phyloP scores from a whole-genome alignment of 2,113 vertebrate genomes.

The Barnardius zonarius region DNA sequence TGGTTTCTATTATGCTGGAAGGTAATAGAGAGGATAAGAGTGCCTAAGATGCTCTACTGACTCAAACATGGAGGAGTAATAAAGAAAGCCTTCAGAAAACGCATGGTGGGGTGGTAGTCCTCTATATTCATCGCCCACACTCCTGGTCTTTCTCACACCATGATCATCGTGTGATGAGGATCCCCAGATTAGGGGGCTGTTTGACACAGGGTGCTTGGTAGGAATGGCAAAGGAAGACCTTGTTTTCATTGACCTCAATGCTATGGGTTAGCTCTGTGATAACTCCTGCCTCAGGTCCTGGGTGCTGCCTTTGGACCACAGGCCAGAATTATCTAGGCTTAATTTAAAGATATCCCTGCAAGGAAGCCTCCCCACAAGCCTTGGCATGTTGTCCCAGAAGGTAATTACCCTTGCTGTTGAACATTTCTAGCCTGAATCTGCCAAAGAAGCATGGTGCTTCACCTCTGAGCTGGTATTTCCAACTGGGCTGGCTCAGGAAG shows the following conservation, averaged over 20 bases:
- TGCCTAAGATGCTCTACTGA: neutral
- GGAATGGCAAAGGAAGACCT: neutral
- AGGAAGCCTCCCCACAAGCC: neutral
- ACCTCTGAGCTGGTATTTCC: neutral
- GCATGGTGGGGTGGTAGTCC: neutral
- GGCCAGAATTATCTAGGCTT: neutral
- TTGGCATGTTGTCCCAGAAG: neutral
- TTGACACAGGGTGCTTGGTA: neutral
- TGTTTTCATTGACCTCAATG: neutral
- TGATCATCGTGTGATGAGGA: neutral
- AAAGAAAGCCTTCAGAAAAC: neutral
- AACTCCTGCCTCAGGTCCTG: neutral
- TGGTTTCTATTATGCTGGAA: neutral
- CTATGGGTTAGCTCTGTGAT: neutral
- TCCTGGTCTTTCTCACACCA: neutral
- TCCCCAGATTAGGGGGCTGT: no score
- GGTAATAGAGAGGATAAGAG: neutral
- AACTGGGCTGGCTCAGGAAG: neutral
- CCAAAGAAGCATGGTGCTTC: accelerated
- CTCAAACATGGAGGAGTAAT: neutral
- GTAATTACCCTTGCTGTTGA: neutral
- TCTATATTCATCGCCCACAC: neutral
- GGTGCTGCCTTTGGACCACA: neutral
- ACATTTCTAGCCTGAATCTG: accelerated
- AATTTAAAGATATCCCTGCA: neutral